A percentile compares a stretch with the other conserved stretches of the same genome.
Conservation (phyloP, 2,797 vertebrate genomes). For the Heterohyrax brucei region DNA sequence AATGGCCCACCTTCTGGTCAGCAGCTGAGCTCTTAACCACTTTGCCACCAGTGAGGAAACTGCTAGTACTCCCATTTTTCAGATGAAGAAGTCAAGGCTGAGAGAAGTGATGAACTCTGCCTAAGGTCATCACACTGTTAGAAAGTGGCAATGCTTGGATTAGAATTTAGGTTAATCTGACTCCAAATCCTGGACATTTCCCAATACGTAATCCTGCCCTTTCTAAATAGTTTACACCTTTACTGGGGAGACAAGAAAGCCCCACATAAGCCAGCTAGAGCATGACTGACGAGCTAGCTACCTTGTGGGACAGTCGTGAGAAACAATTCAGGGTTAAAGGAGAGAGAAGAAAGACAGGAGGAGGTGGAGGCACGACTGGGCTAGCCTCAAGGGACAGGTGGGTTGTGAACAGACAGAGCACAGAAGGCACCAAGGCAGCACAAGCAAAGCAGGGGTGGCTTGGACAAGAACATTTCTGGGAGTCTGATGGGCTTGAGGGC, state of each 20-base stretch:
- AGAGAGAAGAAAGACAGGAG: not conserved
- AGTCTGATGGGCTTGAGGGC: not conserved
- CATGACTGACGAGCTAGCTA: not conserved
- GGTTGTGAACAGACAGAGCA: not conserved
- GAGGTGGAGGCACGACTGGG: not conserved
- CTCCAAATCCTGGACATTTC: not conserved
- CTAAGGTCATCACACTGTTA: not conserved
- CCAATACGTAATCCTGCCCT: not conserved
- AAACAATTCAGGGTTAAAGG: conserved; percentile 10
- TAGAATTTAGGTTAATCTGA: not conserved
- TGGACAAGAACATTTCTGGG: not conserved
- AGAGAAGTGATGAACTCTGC: not conserved
- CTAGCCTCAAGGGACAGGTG: not conserved
- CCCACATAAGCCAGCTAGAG: not conserved
- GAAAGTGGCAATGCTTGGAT: not conserved
- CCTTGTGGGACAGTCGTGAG: not conserved
- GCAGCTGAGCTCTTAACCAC: too few species aligned
- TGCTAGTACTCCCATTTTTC: not conserved
- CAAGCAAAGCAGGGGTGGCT: not conserved
- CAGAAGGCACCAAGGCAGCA: not conserved
- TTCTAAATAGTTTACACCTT: not conserved
- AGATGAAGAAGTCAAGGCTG: not conserved
- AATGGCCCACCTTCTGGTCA: too few species aligned
- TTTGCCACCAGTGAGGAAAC: not conserved
- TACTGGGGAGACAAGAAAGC: not conserved